phyloP scores from a whole-genome alignment of 1,140 invertebrate genomes.

The Drosophila bipectinata region DNA sequence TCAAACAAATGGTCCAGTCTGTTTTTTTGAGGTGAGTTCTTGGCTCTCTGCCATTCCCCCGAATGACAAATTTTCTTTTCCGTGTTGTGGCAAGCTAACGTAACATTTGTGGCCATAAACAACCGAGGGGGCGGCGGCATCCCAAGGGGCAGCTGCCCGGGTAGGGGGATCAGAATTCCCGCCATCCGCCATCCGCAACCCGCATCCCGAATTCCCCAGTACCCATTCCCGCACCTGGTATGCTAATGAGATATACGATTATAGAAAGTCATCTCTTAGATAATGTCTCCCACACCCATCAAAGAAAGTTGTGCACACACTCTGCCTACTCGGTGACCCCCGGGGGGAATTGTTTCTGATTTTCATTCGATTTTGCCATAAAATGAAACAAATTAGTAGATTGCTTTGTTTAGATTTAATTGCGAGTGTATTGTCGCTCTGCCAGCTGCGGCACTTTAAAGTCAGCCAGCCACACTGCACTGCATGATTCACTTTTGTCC shows the following conservation, averaged over 20 bases:
- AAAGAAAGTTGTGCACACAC: conserved; percentile 32
- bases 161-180: not conserved
- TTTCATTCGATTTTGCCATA: conserved; percentile 74
- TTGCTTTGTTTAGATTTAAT: conserved; percentile 65
- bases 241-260: conserved; percentile 60
- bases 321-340: conserved; percentile 16
- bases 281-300: conserved; percentile 28
- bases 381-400: conserved; percentile 75
- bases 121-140: conserved; percentile 5
- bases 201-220: not conserved
- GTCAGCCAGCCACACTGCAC: conserved; percentile 57
- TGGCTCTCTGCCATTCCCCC: conserved; percentile 54
- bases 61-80: conserved; percentile 61
- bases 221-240: conserved; percentile 2
- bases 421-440: conserved; percentile 64
- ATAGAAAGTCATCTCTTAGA: conserved; percentile 51
- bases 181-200: not conserved
- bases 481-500: conserved; percentile 16
- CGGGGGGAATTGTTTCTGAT: conserved; percentile 47
- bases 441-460: conserved; percentile 70
- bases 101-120: conserved; percentile 58
- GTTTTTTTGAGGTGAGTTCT: conserved; percentile 38
- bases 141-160: conserved; percentile 15
- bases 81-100: conserved; percentile 51
- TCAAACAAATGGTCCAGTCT: conserved; percentile 58